Percentiles rank a stretch among this genome's conserved stretches.
Evolutionary conservation across 2,797 vertebrate species (phyloP).

Genomic region (Acipenser transmontanus): DNA sequence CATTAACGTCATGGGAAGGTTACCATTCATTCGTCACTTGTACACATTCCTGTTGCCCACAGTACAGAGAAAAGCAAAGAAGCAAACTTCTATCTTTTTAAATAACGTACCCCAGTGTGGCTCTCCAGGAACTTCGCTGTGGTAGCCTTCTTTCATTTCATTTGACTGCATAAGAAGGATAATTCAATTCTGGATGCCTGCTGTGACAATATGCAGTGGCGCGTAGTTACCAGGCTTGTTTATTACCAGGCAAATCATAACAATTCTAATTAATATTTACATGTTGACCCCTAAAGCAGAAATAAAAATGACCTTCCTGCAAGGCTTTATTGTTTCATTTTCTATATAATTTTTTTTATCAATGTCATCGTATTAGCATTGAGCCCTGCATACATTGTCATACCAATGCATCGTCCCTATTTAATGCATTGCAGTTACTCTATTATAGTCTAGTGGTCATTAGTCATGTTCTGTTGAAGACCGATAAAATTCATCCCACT

Average conservation of each 20-base stretch:
- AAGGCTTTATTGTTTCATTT: neutral
- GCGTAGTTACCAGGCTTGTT: neutral
- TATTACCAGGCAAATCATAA: neutral
- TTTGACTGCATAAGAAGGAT: neutral
- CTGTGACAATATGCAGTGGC: neutral
- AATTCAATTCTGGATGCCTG: conserved; percentile 3
- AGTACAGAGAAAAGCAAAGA: neutral
- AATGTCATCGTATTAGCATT: conserved; percentile 13
- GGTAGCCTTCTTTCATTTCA: neutral
- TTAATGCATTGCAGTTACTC: conserved; percentile 57
- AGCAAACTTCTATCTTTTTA: neutral
- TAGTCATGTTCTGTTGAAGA: conserved; percentile 78
- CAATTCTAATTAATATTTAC: neutral
- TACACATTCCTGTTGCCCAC: neutral
- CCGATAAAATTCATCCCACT: conserved; percentile 95
- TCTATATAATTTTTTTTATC: neutral
- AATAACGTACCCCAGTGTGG: neutral
- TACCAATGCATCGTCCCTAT: conserved; percentile 54
- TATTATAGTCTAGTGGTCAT: conserved; percentile 65
- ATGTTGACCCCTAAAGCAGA: neutral
- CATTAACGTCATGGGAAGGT: neutral
- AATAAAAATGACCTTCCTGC: neutral
- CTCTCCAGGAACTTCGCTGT: neutral
- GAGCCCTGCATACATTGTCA: conserved; percentile 28
- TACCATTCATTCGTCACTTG: neutral